Evolutionary conservation across 37 sponge, comb jelly and placozoan genomes (phyloP).

Genomic region (Eunapius fragilis): DNA sequence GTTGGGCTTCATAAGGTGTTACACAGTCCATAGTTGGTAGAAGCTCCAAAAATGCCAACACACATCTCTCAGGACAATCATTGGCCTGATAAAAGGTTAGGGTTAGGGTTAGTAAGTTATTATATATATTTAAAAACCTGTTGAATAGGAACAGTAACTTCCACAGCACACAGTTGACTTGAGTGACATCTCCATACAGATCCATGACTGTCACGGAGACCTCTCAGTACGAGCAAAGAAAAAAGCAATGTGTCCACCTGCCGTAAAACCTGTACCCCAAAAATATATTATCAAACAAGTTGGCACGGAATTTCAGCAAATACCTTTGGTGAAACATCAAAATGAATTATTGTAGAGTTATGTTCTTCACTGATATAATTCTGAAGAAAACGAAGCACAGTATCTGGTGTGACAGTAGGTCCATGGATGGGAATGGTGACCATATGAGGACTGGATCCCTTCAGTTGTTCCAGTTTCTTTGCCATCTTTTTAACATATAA

Average conservation of each 20-base stretch:
- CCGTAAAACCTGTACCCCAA: constrained; percentile 10
- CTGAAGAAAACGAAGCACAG: constrained; percentile 15
- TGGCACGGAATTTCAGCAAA: background rate
- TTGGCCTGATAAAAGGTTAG: background rate
- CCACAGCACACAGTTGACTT: constrained; percentile 63
- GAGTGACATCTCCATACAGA: constrained; percentile 66
- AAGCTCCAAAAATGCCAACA: constrained; percentile 27
- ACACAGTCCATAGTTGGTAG: constrained; percentile 46
- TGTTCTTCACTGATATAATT: background rate
- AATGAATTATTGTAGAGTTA: constrained; percentile 24
- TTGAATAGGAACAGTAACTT: constrained; percentile 43
- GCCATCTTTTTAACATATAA: constrained; percentile 44
- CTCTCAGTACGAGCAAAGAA: constrained; percentile 47
- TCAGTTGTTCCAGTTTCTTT: background rate
- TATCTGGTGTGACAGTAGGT: constrained; percentile 26
- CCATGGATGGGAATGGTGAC: constrained; percentile 45
- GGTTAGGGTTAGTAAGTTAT: background rate
- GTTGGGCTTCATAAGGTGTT: constrained; percentile 2
- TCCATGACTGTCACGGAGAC: constrained; percentile 57
- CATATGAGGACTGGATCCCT: background rate
- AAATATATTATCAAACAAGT: background rate
- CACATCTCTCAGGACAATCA: constrained; percentile 11
- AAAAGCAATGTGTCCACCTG: constrained; percentile 68
- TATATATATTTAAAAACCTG: background rate
- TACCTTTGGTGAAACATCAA: constrained; percentile 65